phyloP scores from a whole-genome alignment of 37 sponge, comb jelly and placozoan species.

The Theonella swinhoei region DNA sequence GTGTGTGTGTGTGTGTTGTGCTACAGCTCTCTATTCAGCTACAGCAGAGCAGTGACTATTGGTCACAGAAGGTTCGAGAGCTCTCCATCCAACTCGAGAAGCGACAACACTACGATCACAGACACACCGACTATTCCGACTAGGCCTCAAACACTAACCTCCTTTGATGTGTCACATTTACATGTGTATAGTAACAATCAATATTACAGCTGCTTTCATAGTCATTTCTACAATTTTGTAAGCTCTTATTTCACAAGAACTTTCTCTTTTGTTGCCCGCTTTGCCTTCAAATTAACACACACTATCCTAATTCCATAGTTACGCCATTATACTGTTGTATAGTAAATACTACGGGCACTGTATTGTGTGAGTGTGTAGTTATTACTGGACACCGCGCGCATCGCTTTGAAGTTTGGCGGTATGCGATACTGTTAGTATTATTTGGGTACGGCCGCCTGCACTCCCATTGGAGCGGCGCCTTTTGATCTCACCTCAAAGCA shows the following conservation, averaged over 20 bases:
- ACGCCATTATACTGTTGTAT: no score
- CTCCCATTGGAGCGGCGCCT: not conserved
- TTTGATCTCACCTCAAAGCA: conserved; percentile 12
- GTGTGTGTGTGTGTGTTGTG: not conserved
- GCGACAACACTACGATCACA: not conserved
- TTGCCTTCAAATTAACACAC: not conserved
- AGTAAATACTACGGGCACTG: no score
- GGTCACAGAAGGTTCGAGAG: conserved; percentile 46
- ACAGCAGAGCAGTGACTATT: conserved; percentile 59
- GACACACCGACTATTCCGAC: not conserved
- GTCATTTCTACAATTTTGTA: not conserved
- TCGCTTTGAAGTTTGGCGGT: not conserved
- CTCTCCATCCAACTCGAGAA: conserved; percentile 49
- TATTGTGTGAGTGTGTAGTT: not conserved
- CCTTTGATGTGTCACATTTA: not conserved
- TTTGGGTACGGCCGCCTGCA: not conserved
- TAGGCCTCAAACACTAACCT: not conserved
- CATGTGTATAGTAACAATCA: not conserved
- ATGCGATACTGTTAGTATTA: no score
- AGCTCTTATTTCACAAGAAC: not conserved
- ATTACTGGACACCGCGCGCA: not conserved
- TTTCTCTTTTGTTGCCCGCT: not conserved
- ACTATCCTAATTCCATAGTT: not conserved
- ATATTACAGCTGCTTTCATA: not conserved
- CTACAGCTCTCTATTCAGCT: conserved; percentile 57